A percentile compares a stretch with the other conserved stretches of the same genome.
These are phyloP conservation scores for Balearica regulorum DNA, from an alignment of 2,797 vertebrate species.

Conservation along the genomic window DNA sequence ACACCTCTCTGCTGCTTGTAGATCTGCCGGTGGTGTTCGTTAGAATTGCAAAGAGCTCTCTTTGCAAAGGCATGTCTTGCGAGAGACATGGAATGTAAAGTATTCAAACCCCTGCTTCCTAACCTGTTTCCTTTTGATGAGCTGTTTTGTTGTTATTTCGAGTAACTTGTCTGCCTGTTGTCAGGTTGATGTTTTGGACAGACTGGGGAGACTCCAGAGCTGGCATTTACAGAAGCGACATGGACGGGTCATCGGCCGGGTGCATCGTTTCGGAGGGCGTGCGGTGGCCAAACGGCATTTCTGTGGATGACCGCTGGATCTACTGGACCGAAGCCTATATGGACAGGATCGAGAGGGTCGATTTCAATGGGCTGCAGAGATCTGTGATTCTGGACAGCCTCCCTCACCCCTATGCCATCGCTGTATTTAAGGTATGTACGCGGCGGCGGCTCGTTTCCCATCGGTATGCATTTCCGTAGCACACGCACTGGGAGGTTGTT, in stretches of 20 bases:
- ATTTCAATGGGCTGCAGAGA: constrained; percentile 85
- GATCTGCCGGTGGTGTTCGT: not conserved
- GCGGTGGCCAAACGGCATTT: constrained; percentile 95
- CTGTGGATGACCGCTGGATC: constrained; percentile 90
- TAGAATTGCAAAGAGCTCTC: not conserved
- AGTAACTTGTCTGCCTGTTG: not conserved
- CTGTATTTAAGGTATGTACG: constrained; percentile 88
- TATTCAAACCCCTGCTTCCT: not conserved
- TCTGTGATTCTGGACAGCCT: constrained; percentile 89
- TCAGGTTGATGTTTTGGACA: constrained; percentile 98
- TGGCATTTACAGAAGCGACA: constrained; percentile 89
- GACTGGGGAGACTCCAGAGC: constrained; percentile 94
- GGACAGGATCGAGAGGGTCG: constrained; percentile 91
- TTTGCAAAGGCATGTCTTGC: not conserved
- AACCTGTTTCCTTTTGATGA: not conserved
- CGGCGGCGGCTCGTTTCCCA: accelerated
- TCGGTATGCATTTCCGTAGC: accelerated
- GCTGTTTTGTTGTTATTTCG: accelerated
- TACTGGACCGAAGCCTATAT: constrained; percentile 98
- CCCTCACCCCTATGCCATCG: constrained; percentile 95
- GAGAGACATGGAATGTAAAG: not conserved
- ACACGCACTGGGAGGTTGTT: accelerated
- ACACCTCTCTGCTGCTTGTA: not conserved
- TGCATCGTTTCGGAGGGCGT: constrained; percentile 88
- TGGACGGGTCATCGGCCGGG: constrained; percentile 86